Evolutionary conservation across 2,888 invertebrate species (phyloP).

Genomic region (Sinhomidia bicolor): DNA sequence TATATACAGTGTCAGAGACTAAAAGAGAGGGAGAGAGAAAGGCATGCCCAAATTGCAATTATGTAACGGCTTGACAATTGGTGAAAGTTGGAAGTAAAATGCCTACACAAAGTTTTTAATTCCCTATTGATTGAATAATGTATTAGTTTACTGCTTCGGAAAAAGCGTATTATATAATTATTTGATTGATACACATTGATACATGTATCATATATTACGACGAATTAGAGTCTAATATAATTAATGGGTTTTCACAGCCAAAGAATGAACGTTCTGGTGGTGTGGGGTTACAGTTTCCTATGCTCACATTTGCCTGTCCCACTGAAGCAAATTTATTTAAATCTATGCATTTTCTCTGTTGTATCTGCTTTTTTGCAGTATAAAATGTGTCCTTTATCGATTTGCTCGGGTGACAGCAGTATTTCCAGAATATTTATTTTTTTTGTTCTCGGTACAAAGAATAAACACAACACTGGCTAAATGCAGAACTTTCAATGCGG

Average conservation of each 20-base stretch:
- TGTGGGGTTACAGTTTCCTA: too few species aligned
- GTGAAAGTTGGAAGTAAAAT: neutral
- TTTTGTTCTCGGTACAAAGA: neutral
- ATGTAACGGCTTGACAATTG: neutral
- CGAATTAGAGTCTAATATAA: neutral
- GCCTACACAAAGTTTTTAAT: neutral
- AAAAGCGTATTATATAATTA: constrained; percentile 17
- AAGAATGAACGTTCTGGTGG: neutral
- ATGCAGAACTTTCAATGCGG: neutral
- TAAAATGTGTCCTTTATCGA: neutral
- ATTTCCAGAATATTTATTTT: too few species aligned
- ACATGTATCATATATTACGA: constrained; percentile 8
- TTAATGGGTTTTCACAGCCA: neutral
- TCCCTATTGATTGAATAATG: constrained; percentile 24
- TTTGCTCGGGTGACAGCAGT: neutral
- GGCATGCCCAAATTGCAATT: neutral
- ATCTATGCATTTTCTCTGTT: constrained; percentile 12
- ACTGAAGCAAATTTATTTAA: constrained; percentile 1
- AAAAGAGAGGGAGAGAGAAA: too few species aligned
- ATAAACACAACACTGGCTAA: neutral
- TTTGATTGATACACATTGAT: too few species aligned
- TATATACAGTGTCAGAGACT: too few species aligned
- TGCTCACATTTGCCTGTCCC: neutral
- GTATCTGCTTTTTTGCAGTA: neutral
- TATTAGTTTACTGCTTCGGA: neutral